phyloP scores from a whole-genome alignment of 2,113 vertebrate species.

The Numenius arquata region DNA sequence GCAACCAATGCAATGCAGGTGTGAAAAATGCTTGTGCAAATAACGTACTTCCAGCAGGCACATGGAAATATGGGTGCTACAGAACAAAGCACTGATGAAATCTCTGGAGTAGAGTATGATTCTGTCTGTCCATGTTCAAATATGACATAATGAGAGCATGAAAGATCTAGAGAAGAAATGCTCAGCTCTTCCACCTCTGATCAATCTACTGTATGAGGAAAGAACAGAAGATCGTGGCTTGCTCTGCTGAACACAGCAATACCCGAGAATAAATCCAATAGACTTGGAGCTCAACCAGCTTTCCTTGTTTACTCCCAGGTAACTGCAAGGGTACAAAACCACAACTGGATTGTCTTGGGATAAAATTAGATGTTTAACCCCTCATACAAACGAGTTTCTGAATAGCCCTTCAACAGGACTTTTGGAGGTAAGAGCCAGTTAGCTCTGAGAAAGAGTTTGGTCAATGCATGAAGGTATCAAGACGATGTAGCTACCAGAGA shows the following conservation, averaged over 20 bases:
- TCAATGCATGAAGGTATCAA: background rate
- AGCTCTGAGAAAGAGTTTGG: background rate
- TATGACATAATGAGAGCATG: background rate
- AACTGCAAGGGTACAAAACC: background rate
- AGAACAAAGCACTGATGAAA: background rate
- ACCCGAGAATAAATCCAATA: background rate
- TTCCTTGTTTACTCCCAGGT: background rate
- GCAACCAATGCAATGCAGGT: background rate
- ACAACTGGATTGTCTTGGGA: background rate
- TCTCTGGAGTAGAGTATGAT: background rate
- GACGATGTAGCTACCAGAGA: background rate
- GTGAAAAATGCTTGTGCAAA: background rate
- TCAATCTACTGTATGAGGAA: background rate
- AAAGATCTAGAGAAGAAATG: background rate
- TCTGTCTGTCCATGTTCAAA: background rate
- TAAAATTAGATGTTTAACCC: background rate
- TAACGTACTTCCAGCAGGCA: background rate
- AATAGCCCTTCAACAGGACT: background rate
- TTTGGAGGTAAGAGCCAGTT: background rate
- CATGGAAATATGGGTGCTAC: background rate
- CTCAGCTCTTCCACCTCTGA: background rate
- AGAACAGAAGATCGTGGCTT: background rate
- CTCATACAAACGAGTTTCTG: background rate
- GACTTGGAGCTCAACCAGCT: background rate
- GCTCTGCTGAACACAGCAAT: background rate